These are phyloP conservation scores for Copidosoma aretas DNA, from an alignment of 2,888 invertebrate genomes.

Conservation along the genomic window DNA sequence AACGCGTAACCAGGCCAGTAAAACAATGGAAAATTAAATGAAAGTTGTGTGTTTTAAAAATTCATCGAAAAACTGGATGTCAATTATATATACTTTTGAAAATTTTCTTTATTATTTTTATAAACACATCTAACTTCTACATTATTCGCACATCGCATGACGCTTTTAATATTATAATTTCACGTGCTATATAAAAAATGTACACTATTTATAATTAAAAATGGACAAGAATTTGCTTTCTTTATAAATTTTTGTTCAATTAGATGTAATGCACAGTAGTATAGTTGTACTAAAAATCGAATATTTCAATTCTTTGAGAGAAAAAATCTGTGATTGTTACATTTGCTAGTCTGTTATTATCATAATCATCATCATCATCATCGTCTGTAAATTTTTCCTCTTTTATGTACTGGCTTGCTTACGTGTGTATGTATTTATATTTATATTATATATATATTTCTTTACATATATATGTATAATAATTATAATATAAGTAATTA, in stretches of 20 bases:
- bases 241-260: slow-evolving; percentile 48
- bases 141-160: slow-evolving; percentile 45
- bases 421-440: slow-evolving; percentile 43
- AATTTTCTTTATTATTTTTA: slow-evolving; percentile 48
- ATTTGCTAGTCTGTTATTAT: slow-evolving; percentile 26
- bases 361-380: slow-evolving; percentile 11
- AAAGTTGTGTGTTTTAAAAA: slow-evolving; percentile 17
- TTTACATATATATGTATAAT: too few relatives aligned
- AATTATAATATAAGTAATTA: slow-evolving; percentile 30
- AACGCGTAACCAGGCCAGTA: slow-evolving; percentile 42
- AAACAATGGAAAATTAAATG: slow-evolving; percentile 34
- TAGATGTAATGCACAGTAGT: slow-evolving; percentile 50
- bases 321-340: slow-evolving; percentile 38
- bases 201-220: slow-evolving; percentile 63
- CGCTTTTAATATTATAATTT: slow-evolving; percentile 52
- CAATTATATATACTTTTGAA: slow-evolving; percentile 7
- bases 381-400: slow-evolving; percentile 53
- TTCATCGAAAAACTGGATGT: slow-evolving; percentile 28
- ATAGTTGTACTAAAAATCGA: slow-evolving; percentile 46
- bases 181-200: slow-evolving; percentile 62
- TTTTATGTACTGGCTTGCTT: slow-evolving; percentile 42
- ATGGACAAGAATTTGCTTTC: slow-evolving; percentile 51
- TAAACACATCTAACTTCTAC: slow-evolving; percentile 50
- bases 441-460: too few relatives aligned
- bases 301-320: slow-evolving; percentile 33